Percentiles rank a stretch among this genome's conserved stretches.
These are phyloP conservation scores for Micrasema minimum DNA, from an alignment of 1,140 invertebrate genomes.

Conservation along the genomic window DNA sequence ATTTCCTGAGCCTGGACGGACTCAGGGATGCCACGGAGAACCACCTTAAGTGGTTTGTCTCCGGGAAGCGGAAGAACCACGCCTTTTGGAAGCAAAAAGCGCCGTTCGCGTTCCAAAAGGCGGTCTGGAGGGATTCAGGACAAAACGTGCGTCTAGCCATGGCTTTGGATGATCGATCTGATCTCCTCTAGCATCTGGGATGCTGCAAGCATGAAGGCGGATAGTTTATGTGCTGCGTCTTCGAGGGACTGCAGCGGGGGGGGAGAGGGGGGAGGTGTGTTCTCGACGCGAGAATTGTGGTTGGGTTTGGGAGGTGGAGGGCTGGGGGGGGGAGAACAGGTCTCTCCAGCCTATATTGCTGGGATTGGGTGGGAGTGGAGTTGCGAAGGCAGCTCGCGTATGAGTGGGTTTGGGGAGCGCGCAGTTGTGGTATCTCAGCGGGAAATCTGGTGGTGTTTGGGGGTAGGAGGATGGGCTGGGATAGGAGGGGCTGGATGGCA, in stretches of 20 bases:
- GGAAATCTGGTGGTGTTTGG: too few species aligned
- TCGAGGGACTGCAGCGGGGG: background rate
- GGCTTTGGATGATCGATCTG: background rate
- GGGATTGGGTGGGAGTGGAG: background rate
- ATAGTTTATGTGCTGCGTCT: background rate
- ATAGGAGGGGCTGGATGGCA: too few species aligned
- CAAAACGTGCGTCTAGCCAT: background rate
- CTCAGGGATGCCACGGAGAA: background rate
- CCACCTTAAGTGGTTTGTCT: background rate
- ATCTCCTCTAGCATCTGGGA: background rate
- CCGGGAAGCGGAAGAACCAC: background rate
- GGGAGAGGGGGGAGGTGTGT: background rate
- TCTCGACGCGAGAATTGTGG: too few species aligned
- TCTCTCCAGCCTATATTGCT: background rate
- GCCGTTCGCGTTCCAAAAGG: conserved; percentile 11
- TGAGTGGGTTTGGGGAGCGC: background rate
- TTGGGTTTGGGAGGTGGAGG: too few species aligned
- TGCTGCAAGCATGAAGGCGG: background rate
- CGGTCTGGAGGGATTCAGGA: background rate
- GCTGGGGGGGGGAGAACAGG: too few species aligned
- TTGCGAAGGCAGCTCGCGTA: too few species aligned
- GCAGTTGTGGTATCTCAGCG: background rate
- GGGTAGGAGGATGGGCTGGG: background rate
- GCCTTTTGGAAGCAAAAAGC: background rate
- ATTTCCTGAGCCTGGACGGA: background rate